phyloP scores from a whole-genome alignment of 2,888 invertebrate species.

The Rhagium mordax region DNA sequence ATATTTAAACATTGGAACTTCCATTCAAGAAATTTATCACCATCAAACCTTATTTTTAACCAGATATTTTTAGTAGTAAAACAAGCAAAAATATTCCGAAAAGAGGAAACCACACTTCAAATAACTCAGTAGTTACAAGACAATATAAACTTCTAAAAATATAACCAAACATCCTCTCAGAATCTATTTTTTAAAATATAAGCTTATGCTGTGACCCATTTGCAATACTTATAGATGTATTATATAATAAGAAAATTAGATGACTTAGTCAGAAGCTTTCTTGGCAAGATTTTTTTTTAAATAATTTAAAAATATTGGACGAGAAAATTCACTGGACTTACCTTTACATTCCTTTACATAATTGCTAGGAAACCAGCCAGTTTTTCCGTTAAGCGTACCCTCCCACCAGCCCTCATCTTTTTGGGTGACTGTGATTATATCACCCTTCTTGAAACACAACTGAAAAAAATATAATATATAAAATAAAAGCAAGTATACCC shows the following conservation, averaged over 20 bases:
- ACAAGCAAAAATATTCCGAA: neutral
- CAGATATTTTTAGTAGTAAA: neutral
- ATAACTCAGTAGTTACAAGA: neutral
- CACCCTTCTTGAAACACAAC: conserved; percentile 96
- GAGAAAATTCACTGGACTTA: conserved; percentile 51
- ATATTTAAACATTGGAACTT: neutral
- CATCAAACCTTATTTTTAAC: conserved; percentile 58
- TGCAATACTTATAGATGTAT: too few species aligned
- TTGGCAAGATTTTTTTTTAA: neutral
- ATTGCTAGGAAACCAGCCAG: conserved; percentile 99
- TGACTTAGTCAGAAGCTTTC: too few species aligned
- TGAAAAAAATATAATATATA: conserved; percentile 65
- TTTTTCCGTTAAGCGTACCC: conserved; percentile 94
- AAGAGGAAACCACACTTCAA: neutral
- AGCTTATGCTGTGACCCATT: too few species aligned
- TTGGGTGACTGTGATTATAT: conserved; percentile 97
- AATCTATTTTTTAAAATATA: neutral
- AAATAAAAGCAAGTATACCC: neutral
- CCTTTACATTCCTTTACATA: conserved; percentile 93
- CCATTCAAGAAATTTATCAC: neutral
- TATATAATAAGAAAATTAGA: too few species aligned
- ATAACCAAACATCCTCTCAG: neutral
- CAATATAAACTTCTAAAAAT: neutral
- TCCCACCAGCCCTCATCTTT: conserved; percentile 99
- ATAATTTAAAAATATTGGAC: neutral